phyloP scores from a whole-genome alignment of 2,113 vertebrate species.

The Alligator mississippiensis region DNA sequence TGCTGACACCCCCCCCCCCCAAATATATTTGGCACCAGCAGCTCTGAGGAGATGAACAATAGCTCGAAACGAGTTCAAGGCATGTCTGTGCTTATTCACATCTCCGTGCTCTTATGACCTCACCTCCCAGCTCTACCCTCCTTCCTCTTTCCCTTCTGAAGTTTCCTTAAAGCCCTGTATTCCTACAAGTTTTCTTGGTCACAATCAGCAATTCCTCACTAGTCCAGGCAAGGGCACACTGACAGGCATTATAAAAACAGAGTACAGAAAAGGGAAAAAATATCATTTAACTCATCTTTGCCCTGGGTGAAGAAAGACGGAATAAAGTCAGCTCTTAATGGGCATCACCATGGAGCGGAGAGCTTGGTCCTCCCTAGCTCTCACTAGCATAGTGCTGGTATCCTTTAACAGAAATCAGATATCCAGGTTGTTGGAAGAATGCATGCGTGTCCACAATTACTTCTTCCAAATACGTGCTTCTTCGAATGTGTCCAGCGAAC shows the following conservation, averaged over 20 bases:
- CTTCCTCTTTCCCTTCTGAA: neutral
- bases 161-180: neutral
- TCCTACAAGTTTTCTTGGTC: neutral
- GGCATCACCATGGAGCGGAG: neutral
- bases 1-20: too few relatives aligned
- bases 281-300: neutral
- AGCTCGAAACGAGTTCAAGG: neutral
- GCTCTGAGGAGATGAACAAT: neutral
- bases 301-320: neutral
- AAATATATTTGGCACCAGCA: neutral
- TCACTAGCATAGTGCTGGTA: fast-evolving
- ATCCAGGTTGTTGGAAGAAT: neutral
- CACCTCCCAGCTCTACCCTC: neutral
- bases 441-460: neutral
- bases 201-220: neutral
- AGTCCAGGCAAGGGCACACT: neutral
- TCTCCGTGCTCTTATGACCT: fast-evolving
- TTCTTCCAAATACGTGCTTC: fast-evolving
- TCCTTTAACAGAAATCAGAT: neutral
- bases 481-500: neutral
- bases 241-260: neutral
- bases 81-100: fast-evolving
- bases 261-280: neutral
- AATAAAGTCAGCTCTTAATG: neutral
- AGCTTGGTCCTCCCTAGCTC: neutral